phyloP scores from a whole-genome alignment of 2,888 invertebrate species.

The Hipparchia sbordonii region DNA sequence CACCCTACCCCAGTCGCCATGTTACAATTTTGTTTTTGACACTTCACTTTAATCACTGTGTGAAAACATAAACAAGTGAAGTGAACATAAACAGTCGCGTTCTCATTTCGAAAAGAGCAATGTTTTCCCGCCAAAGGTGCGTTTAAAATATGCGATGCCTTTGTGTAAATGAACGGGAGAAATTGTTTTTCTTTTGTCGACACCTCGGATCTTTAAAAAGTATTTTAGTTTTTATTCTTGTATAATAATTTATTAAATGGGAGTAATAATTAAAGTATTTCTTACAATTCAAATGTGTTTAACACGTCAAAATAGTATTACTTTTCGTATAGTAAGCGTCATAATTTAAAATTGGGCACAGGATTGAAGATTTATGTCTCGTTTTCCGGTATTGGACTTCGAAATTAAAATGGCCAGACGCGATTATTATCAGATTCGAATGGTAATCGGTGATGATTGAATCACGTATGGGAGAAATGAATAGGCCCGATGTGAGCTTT shows the following conservation, averaged over 20 bases:
- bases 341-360: constrained; percentile 63
- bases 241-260: background rate
- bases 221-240: constrained; percentile 18
- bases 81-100: constrained; percentile 60
- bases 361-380: constrained; percentile 65
- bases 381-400: constrained; percentile 59
- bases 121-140: constrained; percentile 56
- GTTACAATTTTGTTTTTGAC: constrained; percentile 78
- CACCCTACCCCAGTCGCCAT: constrained; percentile 52
- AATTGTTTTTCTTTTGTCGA: constrained; percentile 43
- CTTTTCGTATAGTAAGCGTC: constrained; percentile 47
- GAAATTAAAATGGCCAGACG: constrained; percentile 61
- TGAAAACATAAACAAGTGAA: constrained; percentile 54
- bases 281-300: constrained; percentile 32
- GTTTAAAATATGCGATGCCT: constrained; percentile 55
- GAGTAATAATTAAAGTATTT: constrained; percentile 7
- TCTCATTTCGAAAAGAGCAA: constrained; percentile 78
- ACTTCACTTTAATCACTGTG: constrained; percentile 81
- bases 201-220: constrained; percentile 29
- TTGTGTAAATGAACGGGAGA: constrained; percentile 46
- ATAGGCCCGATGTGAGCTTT: constrained; percentile 51
- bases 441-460: constrained; percentile 63
- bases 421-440: constrained; percentile 61
- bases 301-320: constrained; percentile 38
- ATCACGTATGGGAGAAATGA: constrained; percentile 63